Percentiles rank a stretch among this genome's conserved stretches.
Conservation (phyloP, 2,888 invertebrate genomes). For the Cerastis rubricosa region DNA sequence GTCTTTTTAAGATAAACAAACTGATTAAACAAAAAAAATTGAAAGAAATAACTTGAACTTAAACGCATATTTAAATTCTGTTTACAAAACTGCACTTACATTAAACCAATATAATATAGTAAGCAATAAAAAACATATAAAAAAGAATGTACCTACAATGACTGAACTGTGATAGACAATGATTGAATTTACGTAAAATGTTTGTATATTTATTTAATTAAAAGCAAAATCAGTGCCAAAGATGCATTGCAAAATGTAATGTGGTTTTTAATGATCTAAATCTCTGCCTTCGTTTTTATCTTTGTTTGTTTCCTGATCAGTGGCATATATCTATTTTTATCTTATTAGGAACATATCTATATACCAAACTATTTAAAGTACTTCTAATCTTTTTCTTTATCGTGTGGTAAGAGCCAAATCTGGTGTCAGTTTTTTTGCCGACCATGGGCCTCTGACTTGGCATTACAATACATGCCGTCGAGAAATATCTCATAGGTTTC, state of each 20-base stretch:
- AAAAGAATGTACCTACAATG: slow-evolving; percentile 79
- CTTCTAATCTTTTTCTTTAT: too few species aligned
- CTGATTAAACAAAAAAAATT: slow-evolving; percentile 10
- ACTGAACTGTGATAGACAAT: slow-evolving; percentile 90
- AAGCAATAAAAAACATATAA: slow-evolving; percentile 84
- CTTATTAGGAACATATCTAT: neutral
- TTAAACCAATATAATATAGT: slow-evolving; percentile 67
- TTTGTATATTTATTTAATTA: slow-evolving; percentile 83
- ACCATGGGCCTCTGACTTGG: too few species aligned
- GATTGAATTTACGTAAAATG: slow-evolving; percentile 78
- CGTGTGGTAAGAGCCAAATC: too few species aligned
- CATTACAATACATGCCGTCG: too few species aligned
- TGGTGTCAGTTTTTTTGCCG: too few species aligned
- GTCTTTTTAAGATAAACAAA: slow-evolving; percentile 54
- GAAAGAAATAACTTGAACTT: slow-evolving; percentile 37
- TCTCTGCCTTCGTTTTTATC: neutral
- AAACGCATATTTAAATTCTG: slow-evolving; percentile 66
- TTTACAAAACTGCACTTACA: slow-evolving; percentile 76
- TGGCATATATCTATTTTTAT: neutral
- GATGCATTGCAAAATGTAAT: slow-evolving; percentile 85
- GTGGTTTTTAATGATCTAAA: slow-evolving; percentile 34
- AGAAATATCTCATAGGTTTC: too few species aligned
- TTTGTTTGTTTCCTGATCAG: neutral
- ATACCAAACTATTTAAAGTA: too few species aligned
- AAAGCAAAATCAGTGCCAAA: slow-evolving; percentile 89